Evolutionary conservation across 1,140 invertebrate genomes (phyloP).

Genomic region (Pogonomyrmex barbatus): DNA sequence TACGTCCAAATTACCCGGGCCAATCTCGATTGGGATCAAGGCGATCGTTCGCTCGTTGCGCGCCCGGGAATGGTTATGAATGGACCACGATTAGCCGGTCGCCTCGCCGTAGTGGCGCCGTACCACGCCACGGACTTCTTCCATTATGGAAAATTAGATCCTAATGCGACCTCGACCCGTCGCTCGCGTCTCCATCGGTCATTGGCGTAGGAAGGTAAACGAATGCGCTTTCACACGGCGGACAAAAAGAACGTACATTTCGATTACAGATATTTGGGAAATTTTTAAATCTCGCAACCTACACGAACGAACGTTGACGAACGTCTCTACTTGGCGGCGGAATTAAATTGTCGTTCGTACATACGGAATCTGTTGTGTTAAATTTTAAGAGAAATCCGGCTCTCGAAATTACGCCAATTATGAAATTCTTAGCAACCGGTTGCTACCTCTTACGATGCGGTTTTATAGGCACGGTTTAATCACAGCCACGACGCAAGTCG

Average conservation of each 20-base stretch:
- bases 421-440: conserved; percentile 40
- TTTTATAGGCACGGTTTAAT: conserved; percentile 47
- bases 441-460: conserved; percentile 12
- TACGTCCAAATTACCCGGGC: conserved; percentile 60
- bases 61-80: conserved; percentile 73
- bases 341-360: conserved; percentile 32
- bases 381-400: conserved; percentile 33
- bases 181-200: conserved; percentile 50
- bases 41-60: conserved; percentile 37
- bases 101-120: conserved; percentile 74
- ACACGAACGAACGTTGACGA: not conserved
- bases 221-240: not conserved
- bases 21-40: conserved; percentile 63
- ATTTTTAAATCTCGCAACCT: conserved; percentile 8
- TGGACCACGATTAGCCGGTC: conserved; percentile 74
- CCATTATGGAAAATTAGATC: conserved; percentile 80
- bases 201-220: conserved; percentile 64
- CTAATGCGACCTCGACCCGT: conserved; percentile 75
- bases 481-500: not conserved
- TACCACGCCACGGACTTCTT: conserved; percentile 74
- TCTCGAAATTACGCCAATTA: conserved; percentile 46
- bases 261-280: not conserved
- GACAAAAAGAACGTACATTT: not conserved
- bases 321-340: not conserved
- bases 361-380: conserved; percentile 19